phyloP scores from a whole-genome alignment of 1,140 invertebrate genomes.

The Drosophila biarmipes region DNA sequence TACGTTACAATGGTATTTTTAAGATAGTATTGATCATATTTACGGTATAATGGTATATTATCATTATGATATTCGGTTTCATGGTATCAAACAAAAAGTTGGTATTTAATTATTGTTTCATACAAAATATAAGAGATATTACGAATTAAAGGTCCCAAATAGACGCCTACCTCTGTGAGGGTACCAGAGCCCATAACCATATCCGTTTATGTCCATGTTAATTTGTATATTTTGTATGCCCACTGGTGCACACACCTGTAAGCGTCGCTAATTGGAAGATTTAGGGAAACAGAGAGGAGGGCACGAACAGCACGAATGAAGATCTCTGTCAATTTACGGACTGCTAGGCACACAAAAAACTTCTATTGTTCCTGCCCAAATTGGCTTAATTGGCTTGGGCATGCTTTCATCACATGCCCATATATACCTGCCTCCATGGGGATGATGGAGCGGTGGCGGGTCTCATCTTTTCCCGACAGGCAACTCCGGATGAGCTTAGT shows the following conservation, averaged over 20 bases:
- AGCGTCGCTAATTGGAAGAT: constrained; percentile 52
- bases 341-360: constrained; percentile 48
- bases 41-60: no score
- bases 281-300: constrained; percentile 17
- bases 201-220: constrained; percentile 17
- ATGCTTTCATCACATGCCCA: constrained; percentile 63
- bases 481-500: constrained; percentile 21
- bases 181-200: constrained; percentile 3
- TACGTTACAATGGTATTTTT: no score
- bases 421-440: constrained; percentile 7
- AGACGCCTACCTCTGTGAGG: background rate
- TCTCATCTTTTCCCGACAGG: background rate
- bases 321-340: constrained; percentile 49
- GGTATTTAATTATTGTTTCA: no score
- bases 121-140: no score
- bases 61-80: no score
- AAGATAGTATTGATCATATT: no score
- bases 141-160: background rate
- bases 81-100: no score
- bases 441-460: constrained; percentile 3
- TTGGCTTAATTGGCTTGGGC: constrained; percentile 60
- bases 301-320: constrained; percentile 38
- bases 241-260: background rate
- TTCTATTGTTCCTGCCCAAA: constrained; percentile 59
- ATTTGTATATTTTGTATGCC: constrained; percentile 36